Evolutionary conservation across 2,888 invertebrate genomes (phyloP), one percentile per base, ranked within the genome.

Genomic region (Laspeyria flexula): DNA sequence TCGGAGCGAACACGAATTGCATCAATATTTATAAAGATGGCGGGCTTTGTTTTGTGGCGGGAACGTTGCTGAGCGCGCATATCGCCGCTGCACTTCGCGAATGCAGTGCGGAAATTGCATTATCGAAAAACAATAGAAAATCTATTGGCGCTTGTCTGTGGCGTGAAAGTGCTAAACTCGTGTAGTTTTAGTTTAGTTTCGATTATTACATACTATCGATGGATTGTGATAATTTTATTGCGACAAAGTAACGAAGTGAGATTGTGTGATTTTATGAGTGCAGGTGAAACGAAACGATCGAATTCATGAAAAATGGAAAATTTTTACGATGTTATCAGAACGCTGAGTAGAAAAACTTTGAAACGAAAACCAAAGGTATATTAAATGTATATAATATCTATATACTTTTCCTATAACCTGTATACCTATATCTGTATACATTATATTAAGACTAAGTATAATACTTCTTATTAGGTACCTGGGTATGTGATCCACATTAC

Each of bases 21-120:
- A 90, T 90, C 85, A 90, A 89, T 91, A 90, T 90, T 88, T 81
- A 90, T 90, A 78, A 84, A 85, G 85, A 85, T 81, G 79, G 69
- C 54, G 51, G 61, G n/a, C n/a, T n/a, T n/a, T n/a, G n/a, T 59
- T 43, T 40, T 44, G 75, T 73, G 35, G 76, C 65, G 71, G 67
- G 71, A 71, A 72, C 42, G 65, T 71, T 60, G 65, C 74, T 68
- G 73, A 72, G 75, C 64, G 75, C 86, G 83, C 88, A 88, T 74
- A 83, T 68, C 83, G 78, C 63, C 72, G 67, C 71, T 81, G 88
- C 88, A 77, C 84, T 74, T 70, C 86, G 87, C 90, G 57, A 90
- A 71, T 77, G 86, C 83, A 83, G 81, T 83, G 81, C 84, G 81
- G 79, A 73, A 77, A 73, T 68, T 72, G 70, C 73, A 72, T 54